A percentile compares a stretch with the other conserved stretches of the same genome.
phyloP scores from a whole-genome alignment of 1,140 invertebrate genomes.

The Grapholita molesta region DNA sequence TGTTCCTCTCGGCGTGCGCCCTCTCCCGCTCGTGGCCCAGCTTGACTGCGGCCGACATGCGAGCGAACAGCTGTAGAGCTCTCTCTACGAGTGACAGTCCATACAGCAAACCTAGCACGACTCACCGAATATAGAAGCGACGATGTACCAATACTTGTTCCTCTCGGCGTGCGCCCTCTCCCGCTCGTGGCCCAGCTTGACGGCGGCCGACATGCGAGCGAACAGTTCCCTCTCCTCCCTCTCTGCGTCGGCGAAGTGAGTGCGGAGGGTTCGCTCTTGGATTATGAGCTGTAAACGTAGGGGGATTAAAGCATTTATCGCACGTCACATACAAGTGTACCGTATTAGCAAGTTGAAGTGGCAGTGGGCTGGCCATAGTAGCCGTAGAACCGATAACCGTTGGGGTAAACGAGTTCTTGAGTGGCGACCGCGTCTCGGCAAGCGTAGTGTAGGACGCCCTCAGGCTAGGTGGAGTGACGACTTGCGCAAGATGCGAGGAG shows the following conservation, averaged over 20 bases:
- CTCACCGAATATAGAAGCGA: constrained; percentile 82
- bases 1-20: constrained; percentile 85
- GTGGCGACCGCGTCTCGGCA: too few relatives aligned
- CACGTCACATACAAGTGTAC: too few relatives aligned
- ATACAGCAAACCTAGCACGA: too few relatives aligned
- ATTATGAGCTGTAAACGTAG: constrained; percentile 65
- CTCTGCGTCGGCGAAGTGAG: constrained; percentile 69
- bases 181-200: constrained; percentile 86
- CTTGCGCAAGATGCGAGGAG: too few relatives aligned
- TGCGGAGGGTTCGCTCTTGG: constrained; percentile 63
- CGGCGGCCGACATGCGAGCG: constrained; percentile 81
- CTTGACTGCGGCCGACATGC: constrained; percentile 83
- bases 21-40: constrained; percentile 87
- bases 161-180: constrained; percentile 85
- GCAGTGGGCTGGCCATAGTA: too few relatives aligned
- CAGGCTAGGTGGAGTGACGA: too few relatives aligned
- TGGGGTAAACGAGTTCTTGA: too few relatives aligned
- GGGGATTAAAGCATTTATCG: too few relatives aligned
- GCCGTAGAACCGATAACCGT: too few relatives aligned
- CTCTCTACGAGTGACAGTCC: too few relatives aligned
- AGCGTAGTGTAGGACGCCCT: too few relatives aligned
- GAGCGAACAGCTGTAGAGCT: constrained; percentile 82
- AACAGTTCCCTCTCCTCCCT: constrained; percentile 83
- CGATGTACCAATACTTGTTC: constrained; percentile 89
- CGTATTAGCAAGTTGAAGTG: too few relatives aligned